Percentiles rank a stretch among this genome's conserved stretches.
These are phyloP conservation scores for Paedocypris sp. DNA, from an alignment of 2,113 vertebrate genomes.

Conservation along the genomic window DNA sequence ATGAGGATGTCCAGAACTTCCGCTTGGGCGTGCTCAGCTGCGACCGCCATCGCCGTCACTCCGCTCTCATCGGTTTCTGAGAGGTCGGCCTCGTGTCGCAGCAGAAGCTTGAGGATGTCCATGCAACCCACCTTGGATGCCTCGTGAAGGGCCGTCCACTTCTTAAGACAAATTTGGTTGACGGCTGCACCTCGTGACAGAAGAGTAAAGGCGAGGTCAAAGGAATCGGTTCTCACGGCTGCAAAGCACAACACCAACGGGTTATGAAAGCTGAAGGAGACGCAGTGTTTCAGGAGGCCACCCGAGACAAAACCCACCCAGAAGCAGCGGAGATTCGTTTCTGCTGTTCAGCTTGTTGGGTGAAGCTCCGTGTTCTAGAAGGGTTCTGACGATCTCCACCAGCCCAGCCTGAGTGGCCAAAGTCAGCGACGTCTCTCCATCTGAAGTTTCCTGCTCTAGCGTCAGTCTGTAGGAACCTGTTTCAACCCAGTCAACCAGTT, in stretches of 20 bases:
- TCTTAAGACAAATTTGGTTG: slow-evolving; percentile 66
- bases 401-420: slow-evolving; percentile 59
- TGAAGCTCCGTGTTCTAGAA: slow-evolving; percentile 63
- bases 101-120: slow-evolving; percentile 60
- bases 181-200: slow-evolving; percentile 61
- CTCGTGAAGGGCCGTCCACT: slow-evolving; percentile 76
- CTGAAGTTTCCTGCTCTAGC: slow-evolving; percentile 62
- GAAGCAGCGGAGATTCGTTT: slow-evolving; percentile 64
- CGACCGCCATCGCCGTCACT: slow-evolving; percentile 69
- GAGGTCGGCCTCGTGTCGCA: slow-evolving; percentile 59
- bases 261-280: not conserved
- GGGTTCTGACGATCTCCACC: slow-evolving; percentile 53
- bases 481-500: slow-evolving; percentile 8
- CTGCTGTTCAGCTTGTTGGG: slow-evolving; percentile 61
- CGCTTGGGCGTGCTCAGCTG: slow-evolving; percentile 66
- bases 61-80: slow-evolving; percentile 66
- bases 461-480: slow-evolving; percentile 56
- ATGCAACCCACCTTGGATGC: slow-evolving; percentile 67
- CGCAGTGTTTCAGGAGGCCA: too few relatives aligned
- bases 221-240: slow-evolving; percentile 66
- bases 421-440: slow-evolving; percentile 67
- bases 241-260: slow-evolving; percentile 8
- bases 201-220: slow-evolving; percentile 59
- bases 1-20: slow-evolving; percentile 75
- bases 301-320: slow-evolving; percentile 47